Percentiles rank a stretch among this genome's conserved stretches.
These are phyloP conservation scores for Acronicta leporina DNA, from an alignment of 2,888 invertebrate species.

Conservation along the genomic window DNA sequence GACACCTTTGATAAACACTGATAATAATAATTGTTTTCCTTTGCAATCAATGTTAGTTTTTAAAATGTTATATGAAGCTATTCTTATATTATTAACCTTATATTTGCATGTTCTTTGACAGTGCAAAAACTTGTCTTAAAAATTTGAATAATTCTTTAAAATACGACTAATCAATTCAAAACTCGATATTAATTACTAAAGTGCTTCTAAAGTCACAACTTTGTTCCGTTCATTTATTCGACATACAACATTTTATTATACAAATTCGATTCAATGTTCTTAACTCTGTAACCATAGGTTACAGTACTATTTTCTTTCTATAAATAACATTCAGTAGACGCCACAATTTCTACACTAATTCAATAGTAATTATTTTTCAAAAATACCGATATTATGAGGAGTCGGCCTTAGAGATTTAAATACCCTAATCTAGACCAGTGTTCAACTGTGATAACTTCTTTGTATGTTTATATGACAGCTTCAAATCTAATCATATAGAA, in stretches of 20 bases:
- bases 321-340: constrained; percentile 37
- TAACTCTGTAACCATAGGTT: constrained; percentile 1
- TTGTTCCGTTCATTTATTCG: constrained; percentile 18
- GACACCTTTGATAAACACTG: background rate
- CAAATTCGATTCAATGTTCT: constrained; percentile 44
- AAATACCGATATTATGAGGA: constrained; percentile 4
- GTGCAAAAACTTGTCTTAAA: constrained; percentile 15
- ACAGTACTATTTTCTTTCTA: constrained; percentile 12
- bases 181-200: constrained; percentile 36
- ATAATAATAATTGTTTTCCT: background rate
- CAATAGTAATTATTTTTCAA: background rate
- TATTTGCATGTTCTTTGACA: constrained; percentile 13
- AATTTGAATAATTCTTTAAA: constrained; percentile 39
- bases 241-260: constrained; percentile 7
- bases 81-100: background rate
- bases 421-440: background rate
- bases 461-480: background rate
- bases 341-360: constrained; percentile 35
- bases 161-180: constrained; percentile 37
- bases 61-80: too few relatives aligned
- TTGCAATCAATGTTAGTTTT: too few relatives aligned
- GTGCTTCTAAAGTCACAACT: constrained; percentile 44
- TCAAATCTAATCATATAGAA: background rate
- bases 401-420: background rate
- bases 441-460: too few relatives aligned